A percentile compares a stretch with the other conserved stretches of the same genome.
phyloP scores from a whole-genome alignment of 2,113 vertebrate genomes.

The Polyodon spathula region DNA sequence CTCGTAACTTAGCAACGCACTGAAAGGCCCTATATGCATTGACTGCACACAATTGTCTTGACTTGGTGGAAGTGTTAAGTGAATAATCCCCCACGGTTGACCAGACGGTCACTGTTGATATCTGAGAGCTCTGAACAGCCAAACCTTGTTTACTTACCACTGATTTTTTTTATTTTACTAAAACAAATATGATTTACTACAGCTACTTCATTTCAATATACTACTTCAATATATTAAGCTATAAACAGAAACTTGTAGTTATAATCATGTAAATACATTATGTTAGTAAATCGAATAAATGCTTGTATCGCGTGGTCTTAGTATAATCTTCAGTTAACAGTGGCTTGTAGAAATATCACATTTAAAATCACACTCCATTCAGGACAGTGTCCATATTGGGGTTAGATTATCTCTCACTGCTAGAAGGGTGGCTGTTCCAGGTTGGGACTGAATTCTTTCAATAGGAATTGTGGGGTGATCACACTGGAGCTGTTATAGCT shows the following conservation, averaged over 20 bases:
- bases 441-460: too few species aligned
- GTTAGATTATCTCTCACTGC: too few species aligned
- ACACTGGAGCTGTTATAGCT: too few species aligned
- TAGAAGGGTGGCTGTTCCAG: too few species aligned
- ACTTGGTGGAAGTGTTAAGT: slow-evolving; percentile 79
- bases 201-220: not conserved
- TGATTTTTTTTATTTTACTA: slow-evolving; percentile 3
- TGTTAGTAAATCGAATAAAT: too few species aligned
- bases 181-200: slow-evolving; percentile 5
- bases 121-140: slow-evolving; percentile 63
- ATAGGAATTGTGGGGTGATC: too few species aligned
- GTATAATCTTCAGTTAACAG: too few species aligned
- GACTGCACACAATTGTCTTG: slow-evolving; percentile 82
- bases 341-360: too few species aligned
- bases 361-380: too few species aligned
- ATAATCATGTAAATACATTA: not conserved
- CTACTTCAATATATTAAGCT: not conserved
- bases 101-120: slow-evolving; percentile 71
- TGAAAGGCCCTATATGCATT: slow-evolving; percentile 80
- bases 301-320: too few species aligned
- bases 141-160: slow-evolving; percentile 62
- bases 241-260: too few species aligned
- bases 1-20: slow-evolving; percentile 73
- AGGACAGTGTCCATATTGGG: too few species aligned
- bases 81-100: slow-evolving; percentile 75